Percentiles rank a stretch among this genome's conserved stretches.
These are phyloP conservation scores for Heliconius aoede DNA, from an alignment of 2,888 invertebrate genomes.

Conservation along the genomic window DNA sequence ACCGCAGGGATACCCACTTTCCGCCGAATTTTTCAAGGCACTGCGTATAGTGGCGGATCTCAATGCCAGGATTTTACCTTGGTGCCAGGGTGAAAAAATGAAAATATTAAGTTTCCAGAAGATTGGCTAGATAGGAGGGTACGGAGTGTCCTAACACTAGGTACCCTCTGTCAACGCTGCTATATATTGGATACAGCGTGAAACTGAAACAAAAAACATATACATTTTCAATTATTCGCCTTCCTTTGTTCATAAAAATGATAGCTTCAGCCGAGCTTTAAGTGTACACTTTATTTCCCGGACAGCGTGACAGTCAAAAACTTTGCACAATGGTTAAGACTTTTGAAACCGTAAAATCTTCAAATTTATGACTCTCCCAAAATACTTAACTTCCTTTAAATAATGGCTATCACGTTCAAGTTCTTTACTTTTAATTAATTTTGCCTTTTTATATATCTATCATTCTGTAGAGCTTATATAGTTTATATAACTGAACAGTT, in stretches of 20 bases:
- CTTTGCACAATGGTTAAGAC: constrained; percentile 31
- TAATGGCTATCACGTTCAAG: constrained; percentile 7
- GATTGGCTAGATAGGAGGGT: too few species aligned
- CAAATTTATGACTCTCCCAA: constrained; percentile 41
- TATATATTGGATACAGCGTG: background rate
- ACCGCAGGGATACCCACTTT: too few species aligned
- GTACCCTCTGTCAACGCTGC: background rate
- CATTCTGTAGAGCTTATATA: background rate
- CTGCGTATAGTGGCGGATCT: too few species aligned
- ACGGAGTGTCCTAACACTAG: too few species aligned
- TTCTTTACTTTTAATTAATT: constrained; percentile 6
- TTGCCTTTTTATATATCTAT: constrained; percentile 11
- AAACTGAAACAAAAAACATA: background rate
- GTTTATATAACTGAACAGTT: too few species aligned
- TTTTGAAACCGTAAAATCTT: constrained; percentile 41
- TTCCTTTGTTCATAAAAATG: background rate
- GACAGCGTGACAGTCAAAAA: constrained; percentile 28
- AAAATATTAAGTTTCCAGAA: too few species aligned
- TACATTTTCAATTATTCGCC: background rate
- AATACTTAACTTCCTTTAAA: constrained; percentile 39
- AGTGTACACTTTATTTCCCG: background rate
- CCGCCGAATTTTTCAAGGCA: too few species aligned
- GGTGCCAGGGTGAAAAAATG: too few species aligned
- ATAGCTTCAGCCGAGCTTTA: constrained; percentile 1
- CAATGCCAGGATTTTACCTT: too few species aligned